phyloP scores from a whole-genome alignment of 2,888 invertebrate genomes.

The Trichogramma dendrolimi region DNA sequence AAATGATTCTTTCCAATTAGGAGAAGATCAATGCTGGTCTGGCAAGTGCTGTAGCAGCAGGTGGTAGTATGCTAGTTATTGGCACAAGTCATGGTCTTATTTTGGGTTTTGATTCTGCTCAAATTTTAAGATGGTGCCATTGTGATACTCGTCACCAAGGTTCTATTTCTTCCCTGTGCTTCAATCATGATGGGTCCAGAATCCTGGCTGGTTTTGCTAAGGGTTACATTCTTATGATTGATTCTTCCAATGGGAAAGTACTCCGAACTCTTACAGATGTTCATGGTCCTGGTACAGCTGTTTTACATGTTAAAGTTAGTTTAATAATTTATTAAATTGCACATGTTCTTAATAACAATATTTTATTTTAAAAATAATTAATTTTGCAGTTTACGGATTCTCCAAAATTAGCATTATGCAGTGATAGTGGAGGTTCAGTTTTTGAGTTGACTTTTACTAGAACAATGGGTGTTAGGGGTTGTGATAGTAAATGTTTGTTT shows the following conservation, averaged over 20 bases:
- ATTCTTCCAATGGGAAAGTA: constrained; percentile 74
- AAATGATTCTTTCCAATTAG: constrained; percentile 52
- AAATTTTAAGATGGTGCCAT: constrained; percentile 86
- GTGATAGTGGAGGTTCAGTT: constrained; percentile 93
- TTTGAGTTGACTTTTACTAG: constrained; percentile 88
- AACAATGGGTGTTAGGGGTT: constrained; percentile 80
- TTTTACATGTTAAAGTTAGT: constrained; percentile 66
- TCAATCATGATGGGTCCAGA: constrained; percentile 82
- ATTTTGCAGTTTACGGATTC: constrained; percentile 64
- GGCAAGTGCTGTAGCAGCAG: constrained; percentile 79
- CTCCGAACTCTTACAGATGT: constrained; percentile 72
- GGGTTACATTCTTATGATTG: constrained; percentile 88
- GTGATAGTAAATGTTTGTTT: constrained; percentile 89
- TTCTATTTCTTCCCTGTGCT: constrained; percentile 77
- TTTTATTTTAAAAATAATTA: constrained; percentile 1
- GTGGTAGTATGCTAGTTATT: constrained; percentile 74
- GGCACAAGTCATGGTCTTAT: constrained; percentile 93
- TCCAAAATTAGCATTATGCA: constrained; percentile 71
- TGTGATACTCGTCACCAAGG: constrained; percentile 70
- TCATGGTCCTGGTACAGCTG: constrained; percentile 79
- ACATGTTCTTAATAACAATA: neutral
- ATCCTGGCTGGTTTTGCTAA: constrained; percentile 74
- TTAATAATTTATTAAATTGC: neutral
- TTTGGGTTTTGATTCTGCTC: constrained; percentile 79
- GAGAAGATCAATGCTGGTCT: constrained; percentile 85